Conservation (phyloP, 1,140 invertebrate species). For the Musca domestica region DNA sequence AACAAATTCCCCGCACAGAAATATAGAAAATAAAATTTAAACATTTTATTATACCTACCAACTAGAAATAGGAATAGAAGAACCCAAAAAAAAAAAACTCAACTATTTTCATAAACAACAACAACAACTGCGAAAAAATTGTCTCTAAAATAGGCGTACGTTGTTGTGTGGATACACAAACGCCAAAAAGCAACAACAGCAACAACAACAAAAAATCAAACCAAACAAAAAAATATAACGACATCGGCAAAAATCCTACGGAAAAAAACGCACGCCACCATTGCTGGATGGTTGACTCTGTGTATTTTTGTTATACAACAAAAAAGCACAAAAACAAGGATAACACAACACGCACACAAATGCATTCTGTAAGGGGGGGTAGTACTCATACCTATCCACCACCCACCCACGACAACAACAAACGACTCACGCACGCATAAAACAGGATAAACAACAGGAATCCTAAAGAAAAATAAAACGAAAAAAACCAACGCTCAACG, state of each 20-base stretch:
- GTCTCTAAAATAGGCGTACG: conserved; percentile 2
- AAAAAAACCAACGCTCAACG: neutral
- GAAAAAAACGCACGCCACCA: too few relatives aligned
- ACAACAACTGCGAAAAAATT: neutral
- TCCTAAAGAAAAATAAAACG: conserved; percentile 3
- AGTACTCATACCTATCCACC: too few relatives aligned
- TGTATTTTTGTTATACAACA: too few relatives aligned
- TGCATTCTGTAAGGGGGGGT: neutral
- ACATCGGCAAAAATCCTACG: too few relatives aligned
- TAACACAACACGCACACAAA: conserved; percentile 4
- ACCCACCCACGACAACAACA: too few relatives aligned
- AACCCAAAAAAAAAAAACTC: neutral
- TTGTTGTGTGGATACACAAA: conserved; percentile 14
- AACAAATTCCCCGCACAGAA: neutral
- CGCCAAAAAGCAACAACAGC: conserved; percentile 1
- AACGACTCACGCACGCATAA: too few relatives aligned
- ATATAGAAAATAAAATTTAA: too few relatives aligned
- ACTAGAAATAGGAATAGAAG: neutral
- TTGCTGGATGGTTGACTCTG: too few relatives aligned
- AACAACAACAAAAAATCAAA: neutral
- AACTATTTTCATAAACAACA: conserved; percentile 3
- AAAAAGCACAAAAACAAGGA: conserved; percentile 4
- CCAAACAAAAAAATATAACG: neutral
- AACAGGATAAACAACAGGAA: conserved; percentile 14
- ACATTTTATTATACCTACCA: conserved; percentile 1